phyloP scores from a whole-genome alignment of 1,140 invertebrate genomes.

The Plectrocnemia conspersa region DNA sequence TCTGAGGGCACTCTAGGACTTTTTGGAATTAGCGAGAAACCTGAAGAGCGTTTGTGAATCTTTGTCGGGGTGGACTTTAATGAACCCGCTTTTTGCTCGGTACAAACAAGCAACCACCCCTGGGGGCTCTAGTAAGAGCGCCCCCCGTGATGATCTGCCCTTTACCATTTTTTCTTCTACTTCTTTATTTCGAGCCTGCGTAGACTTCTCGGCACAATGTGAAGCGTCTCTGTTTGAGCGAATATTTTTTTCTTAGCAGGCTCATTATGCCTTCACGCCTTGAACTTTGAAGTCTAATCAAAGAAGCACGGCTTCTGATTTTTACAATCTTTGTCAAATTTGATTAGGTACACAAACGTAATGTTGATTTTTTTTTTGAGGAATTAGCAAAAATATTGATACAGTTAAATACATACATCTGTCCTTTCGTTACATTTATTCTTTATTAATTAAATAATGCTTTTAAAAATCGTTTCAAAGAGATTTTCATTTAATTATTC shows the following conservation, averaged over 20 bases:
- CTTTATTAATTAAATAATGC: no score
- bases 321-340: slow-evolving; percentile 12
- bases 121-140: background rate
- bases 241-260: slow-evolving; percentile 11
- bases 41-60: slow-evolving; percentile 25
- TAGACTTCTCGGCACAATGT: slow-evolving; percentile 11
- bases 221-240: slow-evolving; percentile 13
- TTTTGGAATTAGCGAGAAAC: slow-evolving; percentile 23
- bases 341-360: no score
- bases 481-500: no score
- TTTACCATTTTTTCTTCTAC: slow-evolving; percentile 18
- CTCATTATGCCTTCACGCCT: slow-evolving; percentile 24
- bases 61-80: slow-evolving; percentile 23
- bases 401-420: no score
- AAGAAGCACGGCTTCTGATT: slow-evolving; percentile 10
- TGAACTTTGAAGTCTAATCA: slow-evolving; percentile 21
- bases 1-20: slow-evolving; percentile 18
- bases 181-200: no score
- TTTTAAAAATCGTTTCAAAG: no score
- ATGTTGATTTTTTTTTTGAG: no score
- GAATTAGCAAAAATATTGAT: no score
- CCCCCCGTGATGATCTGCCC: slow-evolving; percentile 16
- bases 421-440: no score
- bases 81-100: slow-evolving; percentile 23
- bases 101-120: slow-evolving; percentile 19